Evolutionary conservation across 1,140 invertebrate species (phyloP).

Genomic region (Saccostrea echinata): DNA sequence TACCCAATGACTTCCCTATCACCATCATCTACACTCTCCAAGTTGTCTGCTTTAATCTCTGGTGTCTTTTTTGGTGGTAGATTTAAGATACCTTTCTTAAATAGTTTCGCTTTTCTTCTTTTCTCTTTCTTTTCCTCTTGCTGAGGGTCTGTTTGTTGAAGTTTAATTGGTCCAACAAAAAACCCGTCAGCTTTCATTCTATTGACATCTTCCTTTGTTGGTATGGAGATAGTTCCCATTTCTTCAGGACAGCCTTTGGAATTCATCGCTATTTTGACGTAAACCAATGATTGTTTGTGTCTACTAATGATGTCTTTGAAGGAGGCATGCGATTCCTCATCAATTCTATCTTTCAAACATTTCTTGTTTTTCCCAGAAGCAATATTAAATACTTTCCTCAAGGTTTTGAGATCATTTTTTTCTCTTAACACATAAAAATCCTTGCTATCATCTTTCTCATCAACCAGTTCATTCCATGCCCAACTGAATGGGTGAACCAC

Average conservation of each 20-base stretch:
- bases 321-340: background rate
- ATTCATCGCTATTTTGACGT: slow-evolving; percentile 66
- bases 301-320: slow-evolving; percentile 5
- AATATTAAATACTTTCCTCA: slow-evolving; percentile 39
- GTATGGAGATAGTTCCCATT: slow-evolving; percentile 78
- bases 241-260: slow-evolving; percentile 68
- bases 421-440: slow-evolving; percentile 64
- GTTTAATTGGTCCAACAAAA: slow-evolving; percentile 82
- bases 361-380: background rate
- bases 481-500: slow-evolving; percentile 88
- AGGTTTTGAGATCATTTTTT: slow-evolving; percentile 44
- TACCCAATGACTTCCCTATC: slow-evolving; percentile 87
- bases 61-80: background rate
- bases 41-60: slow-evolving; percentile 29
- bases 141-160: slow-evolving; percentile 83
- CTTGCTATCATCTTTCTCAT: background rate
- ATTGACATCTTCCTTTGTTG: slow-evolving; percentile 82
- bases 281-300: slow-evolving; percentile 64
- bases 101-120: slow-evolving; percentile 79
- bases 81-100: slow-evolving; percentile 54
- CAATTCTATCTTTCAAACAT: background rate
- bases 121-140: slow-evolving; percentile 82
- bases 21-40: slow-evolving; percentile 54
- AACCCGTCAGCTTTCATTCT: slow-evolving; percentile 75
- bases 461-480: slow-evolving; percentile 81